These are phyloP conservation scores for Creontiades dilutus DNA, from an alignment of 2,888 invertebrate species.

Conservation along the genomic window DNA sequence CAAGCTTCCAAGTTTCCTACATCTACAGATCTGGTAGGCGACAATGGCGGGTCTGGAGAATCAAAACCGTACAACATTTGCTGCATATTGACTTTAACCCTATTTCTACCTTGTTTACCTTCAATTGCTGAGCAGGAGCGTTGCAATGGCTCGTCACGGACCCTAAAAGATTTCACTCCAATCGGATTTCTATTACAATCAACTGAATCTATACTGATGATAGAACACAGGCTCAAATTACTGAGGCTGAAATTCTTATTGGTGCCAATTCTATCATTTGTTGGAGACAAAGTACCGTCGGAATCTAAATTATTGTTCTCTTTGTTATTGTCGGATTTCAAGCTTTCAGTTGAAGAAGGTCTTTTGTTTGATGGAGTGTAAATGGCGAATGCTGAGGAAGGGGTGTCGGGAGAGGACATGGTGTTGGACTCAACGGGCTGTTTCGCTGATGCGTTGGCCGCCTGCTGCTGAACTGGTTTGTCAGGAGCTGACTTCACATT, in stretches of 20 bases:
- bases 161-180: conserved; percentile 64
- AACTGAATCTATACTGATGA: conserved; percentile 76
- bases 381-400: conserved; percentile 78
- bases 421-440: conserved; percentile 72
- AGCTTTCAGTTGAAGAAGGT: conserved; percentile 61
- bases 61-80: conserved; percentile 75
- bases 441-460: conserved; percentile 44
- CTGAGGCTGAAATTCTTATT: conserved; percentile 76
- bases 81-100: conserved; percentile 75
- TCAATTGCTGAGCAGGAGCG: conserved; percentile 74
- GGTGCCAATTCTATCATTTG: conserved; percentile 70
- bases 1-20: conserved; percentile 78
- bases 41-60: conserved; percentile 79
- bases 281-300: conserved; percentile 63
- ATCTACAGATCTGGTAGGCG: conserved; percentile 81
- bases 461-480: conserved; percentile 76
- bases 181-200: conserved; percentile 74
- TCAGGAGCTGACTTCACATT: conserved; percentile 37
- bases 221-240: conserved; percentile 76
- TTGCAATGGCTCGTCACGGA: conserved; percentile 68
- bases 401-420: conserved; percentile 77
- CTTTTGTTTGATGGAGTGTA: conserved; percentile 69
- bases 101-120: conserved; percentile 71
- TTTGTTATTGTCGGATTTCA: conserved; percentile 67
- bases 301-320: conserved; percentile 71